Base-by-base conservation (phyloP, 37 sponge, comb jelly and placozoan species). In the Haliclona indistincta region DNA sequence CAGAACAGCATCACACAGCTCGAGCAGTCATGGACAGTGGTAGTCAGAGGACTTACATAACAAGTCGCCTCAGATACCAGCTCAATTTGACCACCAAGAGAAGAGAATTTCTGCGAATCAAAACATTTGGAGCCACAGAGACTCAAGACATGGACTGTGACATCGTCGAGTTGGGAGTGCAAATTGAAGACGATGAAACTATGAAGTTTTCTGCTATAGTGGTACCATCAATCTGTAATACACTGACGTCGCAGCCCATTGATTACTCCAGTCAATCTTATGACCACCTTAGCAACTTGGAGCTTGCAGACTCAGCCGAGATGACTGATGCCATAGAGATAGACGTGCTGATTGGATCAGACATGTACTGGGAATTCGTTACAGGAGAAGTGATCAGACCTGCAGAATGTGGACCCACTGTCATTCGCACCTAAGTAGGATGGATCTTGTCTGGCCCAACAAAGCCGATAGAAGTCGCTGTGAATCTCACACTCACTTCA, bases 391-490 rank as follows among this genome's bases (percentile, higher is more conserved):
- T 70, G 23, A 56, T 20, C n/a, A 13, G 67, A 23, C 13, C 13
- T 49, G 80, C 64, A 38, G 34, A 35, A 56, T 39, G 13, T 56
- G 80, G 80, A 10, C 71, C 80, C 0, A 45, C 20, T 4, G 70
- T 70, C 5, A 70, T 79, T 39, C 37, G 63, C 5, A 79, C 80
- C 0, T 60, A 58, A 36, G 19, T 56, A 22, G 49, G 80, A 23
- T 79, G 71, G 80, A 62, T 76, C 0, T 65, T 79, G n/a, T 66
- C 78, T n/a, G 78, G 78, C 13, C 78, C 78, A 52, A 56, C 54
- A 0, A 29, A 29, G 38, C 38, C 38, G 39, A 37, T 32, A 30
- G 56, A 51, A 49, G 38, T 44, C 64, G 22, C 67, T 28, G 28
- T 34, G 5, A 25, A 5, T 51, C 72, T 71, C 2, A 3, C 55